These are phyloP conservation scores for Tenthredo amoena DNA, from an alignment of 2,888 invertebrate species.

Conservation along the genomic window DNA sequence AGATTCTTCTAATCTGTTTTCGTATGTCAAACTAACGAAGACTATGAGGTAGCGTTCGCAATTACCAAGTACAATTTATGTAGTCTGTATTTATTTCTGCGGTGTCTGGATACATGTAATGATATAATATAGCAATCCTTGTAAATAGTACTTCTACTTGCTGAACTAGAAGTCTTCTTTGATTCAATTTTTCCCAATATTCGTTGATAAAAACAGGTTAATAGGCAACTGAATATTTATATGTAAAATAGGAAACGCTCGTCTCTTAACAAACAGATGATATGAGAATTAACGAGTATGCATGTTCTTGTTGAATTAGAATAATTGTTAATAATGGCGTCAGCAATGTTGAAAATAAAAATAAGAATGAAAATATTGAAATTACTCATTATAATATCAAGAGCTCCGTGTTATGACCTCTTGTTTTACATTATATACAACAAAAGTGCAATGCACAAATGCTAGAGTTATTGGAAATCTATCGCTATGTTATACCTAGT, in stretches of 20 bases:
- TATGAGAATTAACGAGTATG: constrained; percentile 6
- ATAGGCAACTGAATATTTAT: constrained; percentile 3
- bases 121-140: constrained; percentile 9
- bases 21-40: background rate
- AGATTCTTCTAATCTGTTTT: background rate
- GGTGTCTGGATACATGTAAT: background rate
- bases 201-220: background rate
- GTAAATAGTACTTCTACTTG: constrained; percentile 1
- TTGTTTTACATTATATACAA: constrained; percentile 10
- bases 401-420: background rate
- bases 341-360: constrained; percentile 41
- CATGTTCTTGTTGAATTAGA: constrained; percentile 40
- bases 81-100: background rate
- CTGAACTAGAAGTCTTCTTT: constrained; percentile 7
- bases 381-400: constrained; percentile 23
- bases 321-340: constrained; percentile 42
- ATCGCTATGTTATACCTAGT: background rate
- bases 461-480: background rate
- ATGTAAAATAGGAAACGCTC: constrained; percentile 20
- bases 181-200: constrained; percentile 12
- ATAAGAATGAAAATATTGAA: constrained; percentile 9
- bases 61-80: background rate
- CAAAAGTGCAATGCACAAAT: constrained; percentile 24
- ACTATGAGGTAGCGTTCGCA: no score
- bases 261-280: constrained; percentile 28